Percentiles rank a stretch among this genome's conserved stretches.
These are phyloP conservation scores for Spialia ferax DNA, from an alignment of 2,888 invertebrate genomes.

Conservation along the genomic window DNA sequence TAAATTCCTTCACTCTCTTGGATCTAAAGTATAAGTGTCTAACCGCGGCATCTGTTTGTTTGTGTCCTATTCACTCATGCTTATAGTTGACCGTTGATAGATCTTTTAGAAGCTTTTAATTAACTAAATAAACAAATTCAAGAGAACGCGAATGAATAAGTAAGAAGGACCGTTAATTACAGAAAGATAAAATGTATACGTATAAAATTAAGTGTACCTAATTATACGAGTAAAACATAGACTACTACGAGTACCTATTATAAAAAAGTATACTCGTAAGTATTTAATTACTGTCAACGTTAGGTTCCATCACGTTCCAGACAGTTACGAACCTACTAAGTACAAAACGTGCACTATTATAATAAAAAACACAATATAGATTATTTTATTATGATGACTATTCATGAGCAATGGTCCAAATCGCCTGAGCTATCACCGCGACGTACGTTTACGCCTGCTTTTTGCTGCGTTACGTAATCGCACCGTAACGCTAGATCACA, in stretches of 20 bases:
- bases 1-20: constrained; percentile 27
- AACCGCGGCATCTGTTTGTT: constrained; percentile 25
- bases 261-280: too few species aligned
- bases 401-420: constrained; percentile 13
- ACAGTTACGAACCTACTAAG: too few species aligned
- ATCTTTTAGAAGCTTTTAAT: constrained; percentile 1
- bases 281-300: too few species aligned
- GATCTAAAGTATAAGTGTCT: constrained; percentile 24
- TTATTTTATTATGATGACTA: neutral
- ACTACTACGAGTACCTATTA: too few species aligned
- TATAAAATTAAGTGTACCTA: too few species aligned
- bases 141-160: too few species aligned
- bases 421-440: constrained; percentile 37
- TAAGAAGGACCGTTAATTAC: too few species aligned
- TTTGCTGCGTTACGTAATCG: constrained; percentile 52
- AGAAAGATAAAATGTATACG: too few species aligned
- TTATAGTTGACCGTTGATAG: constrained; percentile 30
- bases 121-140: too few species aligned
- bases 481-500: constrained; percentile 58
- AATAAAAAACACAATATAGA: neutral
- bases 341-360: too few species aligned
- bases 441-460: constrained; percentile 50
- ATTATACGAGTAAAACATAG: too few species aligned
- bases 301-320: too few species aligned
- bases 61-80: constrained; percentile 4